Percentiles rank a stretch among this genome's conserved stretches.
phyloP scores from a whole-genome alignment of 2,888 invertebrate genomes.

The Eupelmus urozonus region DNA sequence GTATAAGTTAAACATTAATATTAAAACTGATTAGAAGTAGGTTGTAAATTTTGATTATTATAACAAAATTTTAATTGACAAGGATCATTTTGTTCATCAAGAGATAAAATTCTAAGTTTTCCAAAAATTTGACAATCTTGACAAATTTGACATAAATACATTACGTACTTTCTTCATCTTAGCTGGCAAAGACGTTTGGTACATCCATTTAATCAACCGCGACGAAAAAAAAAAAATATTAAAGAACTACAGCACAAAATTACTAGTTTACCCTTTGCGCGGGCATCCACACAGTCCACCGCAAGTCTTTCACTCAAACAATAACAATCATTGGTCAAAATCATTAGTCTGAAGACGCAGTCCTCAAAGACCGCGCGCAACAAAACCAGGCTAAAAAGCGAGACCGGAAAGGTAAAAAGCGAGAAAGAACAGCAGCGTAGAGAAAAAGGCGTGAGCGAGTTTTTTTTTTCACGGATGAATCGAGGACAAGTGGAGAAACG shows the following conservation, averaged over 20 bases:
- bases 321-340: slow-evolving; percentile 29
- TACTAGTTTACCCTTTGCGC: background rate
- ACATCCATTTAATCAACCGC: background rate
- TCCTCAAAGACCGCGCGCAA: background rate
- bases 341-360: background rate
- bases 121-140: too few relatives aligned
- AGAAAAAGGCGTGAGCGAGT: slow-evolving; percentile 3
- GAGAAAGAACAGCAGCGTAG: background rate
- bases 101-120: too few relatives aligned
- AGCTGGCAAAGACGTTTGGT: background rate
- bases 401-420: background rate
- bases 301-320: slow-evolving; percentile 2
- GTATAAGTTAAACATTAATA: too few relatives aligned
- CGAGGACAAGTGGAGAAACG: slow-evolving; percentile 53
- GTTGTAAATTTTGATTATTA: too few relatives aligned
- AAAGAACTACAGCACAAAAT: background rate
- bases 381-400: slow-evolving; percentile 27
- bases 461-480: slow-evolving; percentile 46
- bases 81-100: too few relatives aligned
- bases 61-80: too few relatives aligned
- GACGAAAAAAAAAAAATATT: background rate
- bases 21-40: too few relatives aligned
- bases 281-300: background rate
- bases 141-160: too few relatives aligned
- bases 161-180: too few relatives aligned